phyloP scores from a whole-genome alignment of 2,888 invertebrate genomes.

The Rhodophaea formosa region DNA sequence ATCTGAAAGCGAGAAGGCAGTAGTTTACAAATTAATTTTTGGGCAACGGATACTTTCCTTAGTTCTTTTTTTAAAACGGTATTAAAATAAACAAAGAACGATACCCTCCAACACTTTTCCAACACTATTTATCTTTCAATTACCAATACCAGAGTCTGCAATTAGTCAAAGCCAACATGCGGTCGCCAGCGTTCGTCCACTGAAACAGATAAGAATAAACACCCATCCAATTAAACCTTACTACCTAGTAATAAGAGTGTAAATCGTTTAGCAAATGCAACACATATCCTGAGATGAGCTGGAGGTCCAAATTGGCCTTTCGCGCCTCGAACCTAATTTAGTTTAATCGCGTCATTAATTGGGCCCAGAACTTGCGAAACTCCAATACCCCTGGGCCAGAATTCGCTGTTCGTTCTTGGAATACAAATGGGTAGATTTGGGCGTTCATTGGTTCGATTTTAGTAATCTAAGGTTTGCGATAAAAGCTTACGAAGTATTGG shows the following conservation, averaged over 20 bases:
- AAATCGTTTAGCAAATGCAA: constrained; percentile 3
- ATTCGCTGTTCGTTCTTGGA: constrained; percentile 40
- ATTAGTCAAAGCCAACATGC: constrained; percentile 19
- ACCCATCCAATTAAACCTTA: background rate
- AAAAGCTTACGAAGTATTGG: constrained; percentile 17
- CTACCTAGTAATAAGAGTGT: background rate
- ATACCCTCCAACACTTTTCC: background rate
- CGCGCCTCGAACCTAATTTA: constrained; percentile 68
- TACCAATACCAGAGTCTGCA: constrained; percentile 11
- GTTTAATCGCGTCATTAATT: constrained; percentile 75
- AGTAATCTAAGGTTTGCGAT: constrained; percentile 31
- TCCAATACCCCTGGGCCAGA: constrained; percentile 55
- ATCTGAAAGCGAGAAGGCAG: too few relatives aligned
- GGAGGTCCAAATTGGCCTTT: constrained; percentile 48
- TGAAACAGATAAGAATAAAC: background rate
- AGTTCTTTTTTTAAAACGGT: too few relatives aligned
- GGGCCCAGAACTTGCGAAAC: constrained; percentile 65
- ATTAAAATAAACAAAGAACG: background rate
- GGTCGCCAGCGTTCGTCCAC: background rate
- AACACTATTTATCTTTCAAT: constrained; percentile 15
- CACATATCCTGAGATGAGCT: constrained; percentile 33
- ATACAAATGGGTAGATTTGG: constrained; percentile 61
- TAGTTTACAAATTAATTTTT: too few relatives aligned
- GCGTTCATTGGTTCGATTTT: constrained; percentile 26
- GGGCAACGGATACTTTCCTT: too few relatives aligned